These are phyloP conservation scores for Drosophila mimica DNA, from an alignment of 2,888 invertebrate genomes.

Conservation along the genomic window DNA sequence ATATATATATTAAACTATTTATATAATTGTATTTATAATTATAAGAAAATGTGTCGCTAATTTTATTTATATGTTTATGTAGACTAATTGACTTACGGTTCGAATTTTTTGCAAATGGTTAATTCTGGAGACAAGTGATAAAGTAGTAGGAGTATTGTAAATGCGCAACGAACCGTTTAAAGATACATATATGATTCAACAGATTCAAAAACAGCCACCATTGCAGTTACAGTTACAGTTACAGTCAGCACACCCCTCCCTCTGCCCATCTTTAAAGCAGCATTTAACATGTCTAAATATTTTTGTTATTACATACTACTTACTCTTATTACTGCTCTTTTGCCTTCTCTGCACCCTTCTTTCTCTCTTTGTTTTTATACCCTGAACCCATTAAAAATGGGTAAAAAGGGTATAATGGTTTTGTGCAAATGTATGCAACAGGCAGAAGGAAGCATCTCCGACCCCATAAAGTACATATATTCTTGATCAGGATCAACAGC, in stretches of 20 bases:
- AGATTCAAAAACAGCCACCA: not conserved
- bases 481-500: no score
- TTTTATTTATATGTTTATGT: not conserved
- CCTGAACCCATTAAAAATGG: no score
- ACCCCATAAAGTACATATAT: no score
- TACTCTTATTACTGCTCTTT: conserved; percentile 21
- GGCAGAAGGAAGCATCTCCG: no score
- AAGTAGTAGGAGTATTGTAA: conserved; percentile 6
- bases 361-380: not conserved
- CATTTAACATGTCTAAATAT: conserved; percentile 48
- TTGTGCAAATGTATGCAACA: no score
- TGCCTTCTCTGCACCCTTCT: conserved; percentile 14
- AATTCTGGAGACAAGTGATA: not conserved
- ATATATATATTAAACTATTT: not conserved
- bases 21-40: not conserved
- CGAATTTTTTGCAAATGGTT: not conserved
- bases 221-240: not conserved
- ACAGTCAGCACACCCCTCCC: not conserved
- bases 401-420: no score
- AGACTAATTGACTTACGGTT: not conserved
- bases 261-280: not conserved
- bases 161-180: conserved; percentile 17
- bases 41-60: not conserved
- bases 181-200: conserved; percentile 4
- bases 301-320: conserved; percentile 46